phyloP scores from a whole-genome alignment of 1,140 invertebrate species.

The Pseudobourletiella spinata region DNA sequence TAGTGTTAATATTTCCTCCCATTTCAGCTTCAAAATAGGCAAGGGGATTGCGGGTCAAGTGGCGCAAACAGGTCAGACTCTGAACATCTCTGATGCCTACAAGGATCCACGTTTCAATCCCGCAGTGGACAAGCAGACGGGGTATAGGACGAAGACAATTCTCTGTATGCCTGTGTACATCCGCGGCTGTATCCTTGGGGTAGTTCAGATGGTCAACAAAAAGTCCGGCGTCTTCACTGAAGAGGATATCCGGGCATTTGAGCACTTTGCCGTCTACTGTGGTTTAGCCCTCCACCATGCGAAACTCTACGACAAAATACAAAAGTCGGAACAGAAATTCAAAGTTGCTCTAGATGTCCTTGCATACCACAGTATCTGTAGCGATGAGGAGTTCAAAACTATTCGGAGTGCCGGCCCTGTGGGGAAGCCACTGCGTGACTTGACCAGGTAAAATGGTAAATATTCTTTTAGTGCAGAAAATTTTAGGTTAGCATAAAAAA shows the following conservation, averaged over 20 bases:
- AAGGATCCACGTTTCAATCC: constrained; percentile 68
- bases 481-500: too few species aligned
- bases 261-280: constrained; percentile 77
- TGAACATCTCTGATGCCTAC: constrained; percentile 72
- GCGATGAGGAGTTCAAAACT: constrained; percentile 56
- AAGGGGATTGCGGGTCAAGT: constrained; percentile 61
- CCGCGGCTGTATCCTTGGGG: constrained; percentile 47
- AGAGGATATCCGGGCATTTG: constrained; percentile 71
- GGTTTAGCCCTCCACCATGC: constrained; percentile 75
- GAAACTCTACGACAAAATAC: constrained; percentile 73
- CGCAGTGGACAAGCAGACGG: constrained; percentile 63
- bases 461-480: too few species aligned
- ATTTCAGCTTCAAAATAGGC: constrained; percentile 51
- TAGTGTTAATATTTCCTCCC: neutral
- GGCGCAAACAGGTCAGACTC: constrained; percentile 61
- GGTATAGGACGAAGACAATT: constrained; percentile 64
- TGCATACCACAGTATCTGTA: constrained; percentile 69
- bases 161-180: constrained; percentile 80
- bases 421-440: neutral
- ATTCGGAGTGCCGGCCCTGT: constrained; percentile 41
- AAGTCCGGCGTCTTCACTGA: constrained; percentile 31
- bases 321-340: constrained; percentile 72
- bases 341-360: constrained; percentile 66
- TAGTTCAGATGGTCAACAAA: constrained; percentile 70
- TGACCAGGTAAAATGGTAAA: neutral